phyloP scores from a whole-genome alignment of 1,140 invertebrate species.

The Drosophila nigrodunni region DNA sequence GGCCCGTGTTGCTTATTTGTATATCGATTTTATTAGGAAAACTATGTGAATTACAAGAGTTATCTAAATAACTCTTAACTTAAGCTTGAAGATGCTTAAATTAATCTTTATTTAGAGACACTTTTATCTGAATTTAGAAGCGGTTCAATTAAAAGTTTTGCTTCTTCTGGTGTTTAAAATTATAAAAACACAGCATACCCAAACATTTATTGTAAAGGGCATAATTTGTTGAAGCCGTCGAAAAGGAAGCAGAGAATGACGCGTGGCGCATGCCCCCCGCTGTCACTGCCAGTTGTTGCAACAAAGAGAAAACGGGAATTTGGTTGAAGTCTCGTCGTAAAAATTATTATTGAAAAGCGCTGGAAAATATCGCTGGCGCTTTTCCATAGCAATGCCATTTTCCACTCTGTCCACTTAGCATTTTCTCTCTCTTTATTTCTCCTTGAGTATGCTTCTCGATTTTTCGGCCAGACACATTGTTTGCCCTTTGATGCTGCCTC shows the following conservation, averaged over 20 bases:
- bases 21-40: too few relatives aligned
- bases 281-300: conserved; percentile 58
- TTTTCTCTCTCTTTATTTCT: not conserved
- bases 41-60: too few relatives aligned
- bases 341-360: conserved; percentile 61
- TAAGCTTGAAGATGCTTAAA: too few relatives aligned
- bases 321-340: not conserved
- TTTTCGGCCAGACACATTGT: conserved; percentile 18
- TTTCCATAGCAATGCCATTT: conserved; percentile 41
- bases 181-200: too few relatives aligned
- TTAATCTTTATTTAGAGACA: too few relatives aligned
- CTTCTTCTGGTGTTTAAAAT: too few relatives aligned
- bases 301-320: not conserved
- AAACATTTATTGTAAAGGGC: too few relatives aligned
- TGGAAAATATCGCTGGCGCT: conserved; percentile 44
- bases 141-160: too few relatives aligned
- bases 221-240: too few relatives aligned
- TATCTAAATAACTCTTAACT: too few relatives aligned
- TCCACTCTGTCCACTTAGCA: conserved; percentile 18
- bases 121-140: too few relatives aligned
- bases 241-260: not conserved
- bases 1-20: too few relatives aligned
- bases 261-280: conserved; percentile 28
- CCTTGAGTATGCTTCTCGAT: not conserved
- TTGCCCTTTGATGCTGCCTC: conserved; percentile 28